phyloP scores from a whole-genome alignment of 1,140 invertebrate genomes.

The Drosophila nigromelanica region DNA sequence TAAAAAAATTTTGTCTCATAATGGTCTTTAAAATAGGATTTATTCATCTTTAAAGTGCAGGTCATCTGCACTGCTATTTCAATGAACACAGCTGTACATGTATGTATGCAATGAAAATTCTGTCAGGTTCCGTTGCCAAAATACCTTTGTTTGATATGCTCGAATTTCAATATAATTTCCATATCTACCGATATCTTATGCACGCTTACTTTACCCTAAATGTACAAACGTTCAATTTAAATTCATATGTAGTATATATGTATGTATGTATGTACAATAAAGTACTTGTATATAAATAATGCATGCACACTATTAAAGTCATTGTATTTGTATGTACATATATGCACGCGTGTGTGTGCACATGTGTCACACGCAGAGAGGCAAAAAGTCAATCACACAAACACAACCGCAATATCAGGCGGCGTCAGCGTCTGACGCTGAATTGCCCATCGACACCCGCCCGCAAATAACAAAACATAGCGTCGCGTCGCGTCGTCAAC shows the following conservation, averaged over 20 bases:
- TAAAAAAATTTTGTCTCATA: too few relatives aligned
- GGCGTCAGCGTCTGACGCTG: slow-evolving; percentile 24
- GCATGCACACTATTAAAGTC: slow-evolving; percentile 19
- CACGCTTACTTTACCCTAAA: slow-evolving; percentile 3
- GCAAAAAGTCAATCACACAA: slow-evolving; percentile 58
- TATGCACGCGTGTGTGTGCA: slow-evolving; percentile 25
- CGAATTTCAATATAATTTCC: slow-evolving; percentile 15
- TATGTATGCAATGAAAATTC: neutral
- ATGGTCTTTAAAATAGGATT: too few relatives aligned
- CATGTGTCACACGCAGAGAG: slow-evolving; percentile 63
- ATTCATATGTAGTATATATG: neutral
- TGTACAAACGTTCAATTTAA: neutral
- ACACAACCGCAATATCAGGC: slow-evolving; percentile 40
- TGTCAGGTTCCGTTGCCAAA: neutral
- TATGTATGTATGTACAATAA: neutral
- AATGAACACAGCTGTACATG: too few relatives aligned
- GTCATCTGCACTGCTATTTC: too few relatives aligned
- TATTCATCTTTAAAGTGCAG: too few relatives aligned
- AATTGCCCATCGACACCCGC: slow-evolving; percentile 55
- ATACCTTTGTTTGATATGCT: slow-evolving; percentile 1
- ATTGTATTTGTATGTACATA: neutral
- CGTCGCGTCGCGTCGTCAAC: slow-evolving; percentile 31
- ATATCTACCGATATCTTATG: slow-evolving; percentile 8
- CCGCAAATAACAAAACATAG: slow-evolving; percentile 72
- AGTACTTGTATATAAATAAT: slow-evolving; percentile 20